These are phyloP conservation scores for Tenthredo amoena DNA, from an alignment of 2,888 invertebrate genomes.

Conservation along the genomic window DNA sequence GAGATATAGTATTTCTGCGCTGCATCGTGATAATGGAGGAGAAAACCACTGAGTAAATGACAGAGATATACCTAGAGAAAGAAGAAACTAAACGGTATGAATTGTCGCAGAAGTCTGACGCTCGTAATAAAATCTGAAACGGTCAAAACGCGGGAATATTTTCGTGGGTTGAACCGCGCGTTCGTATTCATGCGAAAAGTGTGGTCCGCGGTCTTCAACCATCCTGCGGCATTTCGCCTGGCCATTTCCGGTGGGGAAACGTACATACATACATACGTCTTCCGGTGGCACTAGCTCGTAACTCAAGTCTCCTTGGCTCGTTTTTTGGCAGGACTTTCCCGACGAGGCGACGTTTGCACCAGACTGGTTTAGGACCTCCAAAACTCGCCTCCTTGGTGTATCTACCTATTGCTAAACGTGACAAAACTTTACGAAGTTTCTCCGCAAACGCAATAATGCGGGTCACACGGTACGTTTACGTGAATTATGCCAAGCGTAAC, in stretches of 20 bases:
- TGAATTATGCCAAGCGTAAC: constrained; percentile 40
- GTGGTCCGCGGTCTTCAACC: not conserved
- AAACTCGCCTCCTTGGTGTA: not conserved
- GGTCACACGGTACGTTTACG: constrained; percentile 43
- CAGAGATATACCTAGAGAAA: not conserved
- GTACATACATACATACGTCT: constrained; percentile 9
- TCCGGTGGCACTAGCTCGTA: constrained; percentile 29
- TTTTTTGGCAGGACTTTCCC: not conserved
- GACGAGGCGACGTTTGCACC: constrained; percentile 1
- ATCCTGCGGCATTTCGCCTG: not conserved
- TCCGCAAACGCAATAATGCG: constrained; percentile 44
- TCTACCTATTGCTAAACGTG: not conserved
- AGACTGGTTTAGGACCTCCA: not conserved
- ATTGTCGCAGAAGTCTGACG: not conserved
- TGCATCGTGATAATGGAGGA: not conserved
- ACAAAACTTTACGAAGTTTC: constrained; percentile 29
- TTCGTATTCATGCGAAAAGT: constrained; percentile 29
- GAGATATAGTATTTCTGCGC: not conserved
- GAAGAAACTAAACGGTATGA: not conserved
- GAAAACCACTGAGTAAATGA: not conserved
- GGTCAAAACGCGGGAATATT: not conserved
- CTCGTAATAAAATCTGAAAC: not conserved
- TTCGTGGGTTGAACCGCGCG: not conserved
- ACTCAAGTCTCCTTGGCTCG: not conserved
- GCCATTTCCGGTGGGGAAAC: constrained; percentile 17